A percentile compares a stretch with the other conserved stretches of the same genome.
Conservation (phyloP, 2,797 vertebrate species). For the Anniella stebbinsi region DNA sequence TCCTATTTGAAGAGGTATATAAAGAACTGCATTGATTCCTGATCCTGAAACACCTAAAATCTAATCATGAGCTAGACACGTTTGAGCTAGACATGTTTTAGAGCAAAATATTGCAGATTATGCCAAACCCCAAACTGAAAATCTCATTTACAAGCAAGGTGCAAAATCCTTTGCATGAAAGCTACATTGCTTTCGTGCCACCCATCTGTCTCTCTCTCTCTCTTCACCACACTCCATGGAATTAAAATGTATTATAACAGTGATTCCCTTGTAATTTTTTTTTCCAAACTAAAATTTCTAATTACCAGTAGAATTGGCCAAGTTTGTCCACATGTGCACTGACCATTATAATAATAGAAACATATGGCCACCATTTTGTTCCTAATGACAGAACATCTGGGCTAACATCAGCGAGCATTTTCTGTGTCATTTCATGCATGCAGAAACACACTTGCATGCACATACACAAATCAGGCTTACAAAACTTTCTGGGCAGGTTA, state of each 20-base stretch:
- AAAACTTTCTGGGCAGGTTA: background rate
- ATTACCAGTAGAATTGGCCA: background rate
- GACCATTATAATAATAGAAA: constrained; percentile 7
- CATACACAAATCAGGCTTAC: background rate
- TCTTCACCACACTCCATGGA: background rate
- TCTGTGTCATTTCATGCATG: background rate
- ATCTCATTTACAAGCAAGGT: background rate
- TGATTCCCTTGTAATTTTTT: background rate
- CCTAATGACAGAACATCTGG: constrained; percentile 18
- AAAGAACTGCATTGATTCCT: background rate
- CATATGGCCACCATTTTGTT: background rate
- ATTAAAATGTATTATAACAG: background rate
- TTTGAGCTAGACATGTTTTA: background rate
- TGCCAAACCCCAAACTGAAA: background rate
- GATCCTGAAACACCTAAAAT: background rate
- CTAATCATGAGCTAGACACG: background rate
- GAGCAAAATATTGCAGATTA: background rate
- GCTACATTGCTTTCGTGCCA: background rate
- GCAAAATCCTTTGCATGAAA: background rate
- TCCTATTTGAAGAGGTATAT: background rate
- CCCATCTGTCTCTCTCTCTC: background rate
- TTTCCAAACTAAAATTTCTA: background rate
- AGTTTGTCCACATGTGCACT: background rate
- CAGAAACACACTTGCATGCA: too few species aligned
- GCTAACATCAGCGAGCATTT: background rate